A percentile compares a stretch with the other conserved stretches of the same genome.
Conservation (phyloP, 1,140 invertebrate genomes). For the Drosophila carrolli region DNA sequence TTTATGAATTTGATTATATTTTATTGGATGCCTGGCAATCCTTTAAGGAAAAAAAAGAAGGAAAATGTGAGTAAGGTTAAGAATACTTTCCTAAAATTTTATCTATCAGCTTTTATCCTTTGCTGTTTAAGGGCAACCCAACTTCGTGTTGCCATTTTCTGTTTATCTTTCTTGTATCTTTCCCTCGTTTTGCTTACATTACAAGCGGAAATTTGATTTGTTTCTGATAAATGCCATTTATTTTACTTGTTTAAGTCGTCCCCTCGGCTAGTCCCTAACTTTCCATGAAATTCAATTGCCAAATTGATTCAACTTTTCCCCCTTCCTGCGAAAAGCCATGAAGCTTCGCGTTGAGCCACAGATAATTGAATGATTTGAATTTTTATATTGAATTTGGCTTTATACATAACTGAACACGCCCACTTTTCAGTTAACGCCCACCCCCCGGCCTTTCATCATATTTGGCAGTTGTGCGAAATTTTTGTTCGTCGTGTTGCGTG, state of each 20-base stretch:
- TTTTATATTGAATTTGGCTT: slow-evolving; percentile 80
- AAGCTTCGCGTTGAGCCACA: slow-evolving; percentile 62
- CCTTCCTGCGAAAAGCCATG: slow-evolving; percentile 5
- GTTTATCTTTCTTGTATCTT: slow-evolving; percentile 55
- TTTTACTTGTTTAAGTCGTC: slow-evolving; percentile 75
- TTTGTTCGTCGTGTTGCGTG: slow-evolving; percentile 45
- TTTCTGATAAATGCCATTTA: slow-evolving; percentile 79
- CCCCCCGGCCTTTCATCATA: slow-evolving; percentile 47
- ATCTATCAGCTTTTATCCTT: neutral
- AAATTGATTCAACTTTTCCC: slow-evolving; percentile 78
- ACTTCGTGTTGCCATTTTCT: slow-evolving; percentile 11
- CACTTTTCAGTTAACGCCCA: slow-evolving; percentile 21
- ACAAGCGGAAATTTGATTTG: slow-evolving; percentile 80
- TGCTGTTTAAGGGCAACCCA: slow-evolving; percentile 6
- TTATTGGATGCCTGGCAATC: slow-evolving; percentile 8
- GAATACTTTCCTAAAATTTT: neutral
- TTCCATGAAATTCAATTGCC: slow-evolving; percentile 78
- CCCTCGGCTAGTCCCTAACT: slow-evolving; percentile 7
- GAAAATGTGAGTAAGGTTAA: slow-evolving; percentile 6
- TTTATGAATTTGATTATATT: slow-evolving; percentile 27
- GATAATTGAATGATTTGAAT: slow-evolving; percentile 84
- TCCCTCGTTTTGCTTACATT: slow-evolving; percentile 52
- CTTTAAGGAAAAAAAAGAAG: neutral
- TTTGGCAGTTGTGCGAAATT: slow-evolving; percentile 59
- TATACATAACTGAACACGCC: slow-evolving; percentile 51